Base-by-base conservation (phyloP, 2,888 invertebrate genomes). In the Cactoblastis cactorum region DNA sequence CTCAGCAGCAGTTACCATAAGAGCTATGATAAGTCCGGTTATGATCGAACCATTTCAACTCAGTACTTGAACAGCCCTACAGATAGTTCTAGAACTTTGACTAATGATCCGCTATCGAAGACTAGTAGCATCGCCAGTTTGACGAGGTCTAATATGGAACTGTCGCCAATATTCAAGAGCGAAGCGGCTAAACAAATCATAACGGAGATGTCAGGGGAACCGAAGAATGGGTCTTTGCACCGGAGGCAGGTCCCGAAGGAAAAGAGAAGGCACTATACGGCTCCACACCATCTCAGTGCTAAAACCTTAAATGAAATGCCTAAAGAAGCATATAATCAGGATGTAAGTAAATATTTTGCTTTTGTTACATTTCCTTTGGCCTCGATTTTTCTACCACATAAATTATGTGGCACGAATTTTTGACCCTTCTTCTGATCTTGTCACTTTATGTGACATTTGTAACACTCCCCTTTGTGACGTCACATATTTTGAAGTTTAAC, bases 161-260 rank as follows among this genome's bases (percentile, higher is more conserved):
- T 95, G 58, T 95, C 95, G 18, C 95, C 95, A 0, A 93, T 95
- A 50, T 96, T 96, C 79, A 95, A 96, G 73, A 96, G 96, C 71
- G 96, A 96, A 76, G 95, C 96, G 1, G 96, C 96, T 0, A 92
- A 94, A 55, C 95, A 96, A 81, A 96, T 96, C 48, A 95, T 96
- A 57, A 95, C 94, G 57, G 96, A 96, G 82, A 94, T 96, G 92
- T 91, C 92, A 0, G 90, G 89, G 28, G 83, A 92, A 41, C 90
- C 91, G 17, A 91, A 91, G 65, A 89, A 91, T 32, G 90, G 91
- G 0, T 91, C 92, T 9, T 79, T 91, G 58, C 92, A 92, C 61
- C 83, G 93, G 57, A 91, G 96, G 48, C 92, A 93, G 51, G 92
- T 96, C 33, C 96, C 96, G 0, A 94, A 93, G 62, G 95, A 96